Percentiles rank a stretch among this genome's conserved stretches.
These are phyloP conservation scores for Neoniphon sammara DNA, from an alignment of 2,797 vertebrate species.

Conservation along the genomic window DNA sequence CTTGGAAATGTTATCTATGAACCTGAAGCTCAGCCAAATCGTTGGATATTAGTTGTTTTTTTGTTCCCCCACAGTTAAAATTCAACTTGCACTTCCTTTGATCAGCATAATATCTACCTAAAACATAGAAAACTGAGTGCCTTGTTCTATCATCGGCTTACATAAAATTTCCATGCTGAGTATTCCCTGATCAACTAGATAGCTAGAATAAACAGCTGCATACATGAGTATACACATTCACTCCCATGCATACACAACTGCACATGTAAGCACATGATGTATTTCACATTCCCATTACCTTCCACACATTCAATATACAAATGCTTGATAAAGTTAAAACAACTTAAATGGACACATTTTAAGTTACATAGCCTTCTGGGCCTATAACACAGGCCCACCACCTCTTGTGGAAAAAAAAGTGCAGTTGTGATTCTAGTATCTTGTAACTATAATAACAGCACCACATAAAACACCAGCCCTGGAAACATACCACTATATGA, in stretches of 20 bases:
- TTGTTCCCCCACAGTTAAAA: slow-evolving; percentile 15
- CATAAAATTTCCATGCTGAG: not conserved
- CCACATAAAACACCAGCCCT: slow-evolving; percentile 55
- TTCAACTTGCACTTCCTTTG: slow-evolving; percentile 12
- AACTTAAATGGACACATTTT: slow-evolving; percentile 21
- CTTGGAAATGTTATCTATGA: slow-evolving; percentile 1
- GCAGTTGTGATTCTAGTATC: slow-evolving; percentile 68
- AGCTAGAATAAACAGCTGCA: not conserved
- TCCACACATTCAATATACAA: not conserved
- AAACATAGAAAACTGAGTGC: not conserved
- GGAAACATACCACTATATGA: slow-evolving; percentile 55
- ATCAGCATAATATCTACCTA: slow-evolving; percentile 10
- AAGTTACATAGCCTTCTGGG: slow-evolving; percentile 20
- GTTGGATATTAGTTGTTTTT: slow-evolving; percentile 5
- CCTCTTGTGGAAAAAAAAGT: slow-evolving; percentile 26
- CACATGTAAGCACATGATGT: not conserved
- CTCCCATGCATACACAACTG: not conserved
- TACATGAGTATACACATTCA: not conserved
- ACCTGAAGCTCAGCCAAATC: not conserved
- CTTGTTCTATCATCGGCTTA: slow-evolving; percentile 20
- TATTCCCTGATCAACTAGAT: not conserved
- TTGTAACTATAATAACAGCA: slow-evolving; percentile 69
- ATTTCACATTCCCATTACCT: not conserved
- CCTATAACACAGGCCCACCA: slow-evolving; percentile 3
- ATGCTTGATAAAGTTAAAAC: not conserved